Evolutionary conservation across 2,888 invertebrate species (phyloP), one percentile per base, ranked within the genome.

Genomic region (Hirtodrosophila trivittata): DNA sequence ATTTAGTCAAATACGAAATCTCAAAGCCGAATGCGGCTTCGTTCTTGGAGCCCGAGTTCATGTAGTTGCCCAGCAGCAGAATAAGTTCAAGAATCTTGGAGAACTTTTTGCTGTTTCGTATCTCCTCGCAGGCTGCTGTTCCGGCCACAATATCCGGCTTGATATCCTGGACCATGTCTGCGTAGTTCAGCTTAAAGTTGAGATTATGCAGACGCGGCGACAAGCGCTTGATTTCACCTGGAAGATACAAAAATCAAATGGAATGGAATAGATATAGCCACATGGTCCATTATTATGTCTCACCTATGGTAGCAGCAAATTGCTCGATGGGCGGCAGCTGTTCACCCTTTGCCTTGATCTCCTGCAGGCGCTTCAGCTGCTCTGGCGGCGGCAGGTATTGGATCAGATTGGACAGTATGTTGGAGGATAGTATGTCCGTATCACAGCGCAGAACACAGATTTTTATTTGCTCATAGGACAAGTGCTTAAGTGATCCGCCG

Each of bases 1-100:
- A 91, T 93, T 99, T 98, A 0, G 98, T 96, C 7, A 99, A 92
- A 89, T 96, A 98, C 88, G 95, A 97, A 82, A 99, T 97, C 91
- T 99, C 98, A 90, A 99, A 99, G 0, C 98, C 99, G 84, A 96
- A 96, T 0, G 98, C 97, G 71, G 96, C 96, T 0, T 96, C 98
- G 88, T 98, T 98, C 86, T 95, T 95, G 5, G 97, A 97, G 0
- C 98, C 98, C 0, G 97, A 94, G 90, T 99, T 99, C 96, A 99
- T 97, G 87, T 97, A 98, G 91, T 99, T 99, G 2, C 99, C 99
- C 14, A 98, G 92, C 8, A 98, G 90, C 0, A 99, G 92, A 62
- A 99, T 93, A 0, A 99, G 91, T 89, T 98, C 97, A 9, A 99
- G 91, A 45, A 99, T 94, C 89, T 94, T 95, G 0, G 96, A 95